Percentiles rank a stretch among this genome's conserved stretches.
Evolutionary conservation across 2,888 invertebrate genomes (phyloP).

Genomic region (Eremobia ochroleuca): DNA sequence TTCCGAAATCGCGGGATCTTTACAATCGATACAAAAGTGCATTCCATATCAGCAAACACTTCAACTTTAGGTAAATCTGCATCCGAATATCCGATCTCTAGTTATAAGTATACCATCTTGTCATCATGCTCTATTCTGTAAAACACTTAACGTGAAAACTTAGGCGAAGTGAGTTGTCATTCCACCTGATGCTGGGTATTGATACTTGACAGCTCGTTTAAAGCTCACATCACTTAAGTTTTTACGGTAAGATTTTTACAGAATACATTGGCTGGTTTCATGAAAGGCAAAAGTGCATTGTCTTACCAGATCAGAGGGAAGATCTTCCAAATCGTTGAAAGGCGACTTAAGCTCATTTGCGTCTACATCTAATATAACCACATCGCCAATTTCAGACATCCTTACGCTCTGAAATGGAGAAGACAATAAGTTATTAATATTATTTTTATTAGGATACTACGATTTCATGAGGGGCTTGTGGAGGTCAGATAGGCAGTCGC

Average conservation of each 20-base stretch:
- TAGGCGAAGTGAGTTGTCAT: background rate
- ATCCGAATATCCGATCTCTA: too few relatives aligned
- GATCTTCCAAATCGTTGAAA: slow-evolving; percentile 96
- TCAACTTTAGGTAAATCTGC: too few relatives aligned
- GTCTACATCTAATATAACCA: slow-evolving; percentile 98
- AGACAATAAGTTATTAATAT: background rate
- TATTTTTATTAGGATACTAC: background rate
- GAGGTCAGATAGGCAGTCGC: too few relatives aligned
- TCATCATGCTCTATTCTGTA: background rate
- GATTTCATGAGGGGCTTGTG: too few relatives aligned
- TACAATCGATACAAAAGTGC: too few relatives aligned
- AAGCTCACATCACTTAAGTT: background rate
- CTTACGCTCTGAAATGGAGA: slow-evolving; percentile 92
- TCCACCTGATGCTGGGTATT: background rate
- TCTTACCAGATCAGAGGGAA: slow-evolving; percentile 97
- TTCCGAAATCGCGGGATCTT: too few relatives aligned
- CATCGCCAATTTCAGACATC: slow-evolving; percentile 97
- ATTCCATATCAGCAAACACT: too few relatives aligned
- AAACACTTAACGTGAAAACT: background rate
- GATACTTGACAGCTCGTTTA: background rate
- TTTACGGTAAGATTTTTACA: background rate
- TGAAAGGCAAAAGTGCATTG: slow-evolving; percentile 7
- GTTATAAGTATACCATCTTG: background rate
- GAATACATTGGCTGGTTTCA: background rate
- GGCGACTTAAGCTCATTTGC: slow-evolving; percentile 96